phyloP scores from a whole-genome alignment of 2,113 vertebrate genomes.

The Vidua macroura region DNA sequence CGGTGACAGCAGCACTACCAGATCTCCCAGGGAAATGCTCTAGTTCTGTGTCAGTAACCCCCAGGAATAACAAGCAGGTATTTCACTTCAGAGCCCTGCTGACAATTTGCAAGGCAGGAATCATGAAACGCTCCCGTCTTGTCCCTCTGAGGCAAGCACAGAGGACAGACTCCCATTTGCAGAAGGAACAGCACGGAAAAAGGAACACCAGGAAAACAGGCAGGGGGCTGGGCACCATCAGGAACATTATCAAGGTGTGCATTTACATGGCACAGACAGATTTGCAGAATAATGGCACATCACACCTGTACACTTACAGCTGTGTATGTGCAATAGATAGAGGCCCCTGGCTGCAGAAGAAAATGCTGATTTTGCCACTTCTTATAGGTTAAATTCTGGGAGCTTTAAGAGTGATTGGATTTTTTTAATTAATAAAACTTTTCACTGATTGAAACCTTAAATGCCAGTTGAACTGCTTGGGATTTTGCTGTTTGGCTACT shows the following conservation, averaged over 20 bases:
- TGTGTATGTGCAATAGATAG: background rate
- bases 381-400: background rate
- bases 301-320: background rate
- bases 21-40: background rate
- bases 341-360: background rate
- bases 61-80: constrained; percentile 7
- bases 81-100: background rate
- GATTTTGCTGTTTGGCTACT: background rate
- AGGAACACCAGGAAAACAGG: background rate
- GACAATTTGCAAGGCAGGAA: background rate
- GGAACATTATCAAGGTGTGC: background rate
- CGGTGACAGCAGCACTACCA: background rate
- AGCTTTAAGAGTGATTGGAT: background rate
- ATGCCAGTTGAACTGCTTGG: background rate
- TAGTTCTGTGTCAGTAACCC: background rate
- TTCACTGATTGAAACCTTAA: background rate
- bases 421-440: background rate
- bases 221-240: background rate
- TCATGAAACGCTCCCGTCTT: background rate
- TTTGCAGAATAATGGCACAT: background rate
- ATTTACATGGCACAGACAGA: background rate
- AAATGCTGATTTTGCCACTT: background rate
- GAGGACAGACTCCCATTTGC: background rate
- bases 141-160: background rate
- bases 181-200: background rate